Evolutionary conservation across 2,888 invertebrate species (phyloP).

Genomic region (Trachelus troglodyta): DNA sequence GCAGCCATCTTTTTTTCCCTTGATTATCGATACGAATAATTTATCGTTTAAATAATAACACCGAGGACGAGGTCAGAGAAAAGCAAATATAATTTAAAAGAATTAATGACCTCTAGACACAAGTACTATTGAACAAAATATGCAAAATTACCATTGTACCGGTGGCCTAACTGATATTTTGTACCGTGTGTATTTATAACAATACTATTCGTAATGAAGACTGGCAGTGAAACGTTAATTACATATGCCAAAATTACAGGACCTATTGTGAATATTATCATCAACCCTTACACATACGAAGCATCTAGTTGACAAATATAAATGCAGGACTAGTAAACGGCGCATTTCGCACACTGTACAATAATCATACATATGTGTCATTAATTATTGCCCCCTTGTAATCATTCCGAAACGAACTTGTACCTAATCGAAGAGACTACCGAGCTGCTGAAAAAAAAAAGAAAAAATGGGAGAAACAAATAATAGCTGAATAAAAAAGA

Average conservation of each 20-base stretch:
- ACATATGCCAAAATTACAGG: neutral
- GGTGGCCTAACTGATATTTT: neutral
- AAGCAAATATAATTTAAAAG: neutral
- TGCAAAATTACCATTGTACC: neutral
- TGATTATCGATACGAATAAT: neutral
- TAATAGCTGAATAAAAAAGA: conserved; percentile 23
- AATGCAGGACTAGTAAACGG: neutral
- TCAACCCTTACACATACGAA: conserved; percentile 14
- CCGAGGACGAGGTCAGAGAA: no score
- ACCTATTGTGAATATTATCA: conserved; percentile 41
- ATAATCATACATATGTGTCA: conserved; percentile 48
- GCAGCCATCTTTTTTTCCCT: neutral
- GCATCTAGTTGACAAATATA: neutral
- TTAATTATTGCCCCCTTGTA: conserved; percentile 33
- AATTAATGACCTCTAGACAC: neutral
- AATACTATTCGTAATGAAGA: neutral
- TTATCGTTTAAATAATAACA: neutral
- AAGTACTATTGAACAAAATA: neutral
- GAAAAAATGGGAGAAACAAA: neutral
- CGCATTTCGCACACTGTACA: conserved; percentile 48
- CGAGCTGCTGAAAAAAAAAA: neutral
- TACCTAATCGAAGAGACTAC: neutral
- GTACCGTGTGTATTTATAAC: neutral
- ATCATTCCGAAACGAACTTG: conserved; percentile 11
- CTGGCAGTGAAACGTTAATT: neutral